Evolutionary conservation across 2,888 invertebrate genomes (phyloP), one percentile per base, ranked within the genome.

Genomic region (Chamaedrilus cognettii): DNA sequence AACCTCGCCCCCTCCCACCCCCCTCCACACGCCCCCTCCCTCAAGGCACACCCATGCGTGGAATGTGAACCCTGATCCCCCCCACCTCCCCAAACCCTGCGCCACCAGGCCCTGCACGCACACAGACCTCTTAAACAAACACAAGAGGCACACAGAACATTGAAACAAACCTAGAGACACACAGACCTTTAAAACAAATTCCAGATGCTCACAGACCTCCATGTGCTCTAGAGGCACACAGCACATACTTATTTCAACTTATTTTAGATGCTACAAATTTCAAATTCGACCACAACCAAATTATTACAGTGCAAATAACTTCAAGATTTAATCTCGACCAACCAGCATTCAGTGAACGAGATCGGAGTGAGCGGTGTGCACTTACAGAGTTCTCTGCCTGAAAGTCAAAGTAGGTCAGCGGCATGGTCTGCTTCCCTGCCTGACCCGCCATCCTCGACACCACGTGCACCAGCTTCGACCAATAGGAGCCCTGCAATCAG

Each of bases 21-120:
- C n/a, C n/a, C n/a, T n/a, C n/a, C n/a, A n/a, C n/a, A n/a, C n/a
- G n/a, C n/a, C n/a, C n/a, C 77, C 72, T 34, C 78, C 78, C 75
- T 86, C 86, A 26, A 89, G 79, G 59, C 87, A 85, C 7, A 88
- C 73, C 83, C 88, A 86, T 34, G 86, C 84, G 75, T 88, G 88
- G 74, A 88, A 87, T 33, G 87, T 85, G 76, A 88, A 88, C n/a
- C 88, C 87, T 19, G 72, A 52, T 0, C 87, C 87, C 4, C 86
- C 85, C 88, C 88, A 88, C 77, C 86, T 87, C 61, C 85, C 84
- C 42, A 88, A 86, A 55, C 86, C 86, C 1, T 87, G 86, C 52
- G 88, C 84, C n/a, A 80, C 77, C 60, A 88, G 86, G 31, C 87
- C 87, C 82, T 83, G 66, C 42, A 42, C 11, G 42, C 19, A 42